Evolutionary conservation across 2,797 vertebrate species (phyloP).

Genomic region (Sciaenops ocellatus): DNA sequence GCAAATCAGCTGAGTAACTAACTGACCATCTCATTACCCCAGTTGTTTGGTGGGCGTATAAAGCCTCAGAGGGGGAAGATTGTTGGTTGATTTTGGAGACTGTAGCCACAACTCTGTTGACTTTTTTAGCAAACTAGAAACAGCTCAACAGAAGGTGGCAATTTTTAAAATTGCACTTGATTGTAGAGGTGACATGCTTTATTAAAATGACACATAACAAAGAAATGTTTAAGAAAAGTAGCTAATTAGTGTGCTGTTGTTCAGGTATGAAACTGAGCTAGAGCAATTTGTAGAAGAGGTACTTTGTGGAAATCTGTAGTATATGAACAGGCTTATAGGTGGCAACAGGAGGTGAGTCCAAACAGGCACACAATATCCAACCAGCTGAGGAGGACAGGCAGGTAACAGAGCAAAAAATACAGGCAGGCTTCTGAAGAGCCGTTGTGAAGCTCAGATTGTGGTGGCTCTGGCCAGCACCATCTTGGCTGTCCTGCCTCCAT

Average conservation of each 20-base stretch:
- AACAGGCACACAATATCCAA: neutral
- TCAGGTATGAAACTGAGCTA: neutral
- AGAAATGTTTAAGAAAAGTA: neutral
- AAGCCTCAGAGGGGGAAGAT: neutral
- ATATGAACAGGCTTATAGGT: neutral
- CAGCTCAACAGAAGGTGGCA: neutral
- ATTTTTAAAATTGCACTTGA: slow-evolving; percentile 15
- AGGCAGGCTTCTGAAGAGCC: no score
- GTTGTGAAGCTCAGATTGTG: no score
- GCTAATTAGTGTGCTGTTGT: neutral
- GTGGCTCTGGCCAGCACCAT: no score
- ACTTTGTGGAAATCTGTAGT: neutral
- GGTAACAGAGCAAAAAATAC: neutral
- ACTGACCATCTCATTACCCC: slow-evolving; percentile 54
- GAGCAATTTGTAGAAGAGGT: neutral
- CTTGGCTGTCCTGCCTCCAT: no score
- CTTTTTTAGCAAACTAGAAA: slow-evolving; percentile 8
- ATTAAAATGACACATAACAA: neutral
- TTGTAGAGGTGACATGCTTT: neutral
- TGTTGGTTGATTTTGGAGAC: slow-evolving; percentile 16
- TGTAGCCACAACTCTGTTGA: slow-evolving; percentile 6
- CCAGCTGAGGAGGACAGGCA: neutral
- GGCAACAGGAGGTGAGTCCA: neutral
- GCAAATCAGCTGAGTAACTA: slow-evolving; percentile 64
- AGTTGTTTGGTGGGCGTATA: slow-evolving; percentile 30